These are phyloP conservation scores for Trinectes maculatus DNA, from an alignment of 2,113 vertebrate genomes.

Conservation along the genomic window DNA sequence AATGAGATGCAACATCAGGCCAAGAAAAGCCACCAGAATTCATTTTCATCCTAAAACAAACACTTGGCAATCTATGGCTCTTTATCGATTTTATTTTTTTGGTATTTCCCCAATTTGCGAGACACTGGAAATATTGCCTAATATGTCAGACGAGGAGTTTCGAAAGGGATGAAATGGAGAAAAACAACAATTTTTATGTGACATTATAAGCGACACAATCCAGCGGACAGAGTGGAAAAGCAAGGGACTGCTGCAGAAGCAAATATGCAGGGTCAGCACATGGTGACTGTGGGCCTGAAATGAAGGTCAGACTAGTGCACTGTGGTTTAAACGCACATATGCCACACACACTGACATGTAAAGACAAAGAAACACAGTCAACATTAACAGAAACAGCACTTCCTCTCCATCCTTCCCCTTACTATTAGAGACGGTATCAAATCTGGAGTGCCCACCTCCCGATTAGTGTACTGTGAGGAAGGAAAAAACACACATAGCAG, in stretches of 20 bases:
- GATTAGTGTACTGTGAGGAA: too few relatives aligned
- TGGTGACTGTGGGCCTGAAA: constrained; percentile 49
- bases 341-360: constrained; percentile 5
- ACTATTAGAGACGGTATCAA: neutral
- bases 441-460: neutral
- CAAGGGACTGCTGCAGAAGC: constrained; percentile 17
- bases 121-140: constrained; percentile 21
- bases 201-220: too few relatives aligned
- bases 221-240: constrained; percentile 19
- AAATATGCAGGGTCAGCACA: constrained; percentile 59
- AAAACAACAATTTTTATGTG: neutral
- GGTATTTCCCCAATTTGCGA: constrained; percentile 25
- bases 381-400: constrained; percentile 9
- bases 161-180: constrained; percentile 19
- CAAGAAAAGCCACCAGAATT: constrained; percentile 49
- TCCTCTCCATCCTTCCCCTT: neutral
- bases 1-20: constrained; percentile 34
- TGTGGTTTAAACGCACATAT: too few relatives aligned
- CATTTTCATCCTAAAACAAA: constrained; percentile 59
- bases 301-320: constrained; percentile 31
- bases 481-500: too few relatives aligned
- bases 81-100: constrained; percentile 44
- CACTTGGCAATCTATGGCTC: constrained; percentile 38
- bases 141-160: constrained; percentile 20
- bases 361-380: constrained; percentile 24